A percentile compares a stretch with the other conserved stretches of the same genome.
Evolutionary conservation across 2,797 vertebrate genomes (phyloP).

Genomic region (Urosaurus nigricauda): DNA sequence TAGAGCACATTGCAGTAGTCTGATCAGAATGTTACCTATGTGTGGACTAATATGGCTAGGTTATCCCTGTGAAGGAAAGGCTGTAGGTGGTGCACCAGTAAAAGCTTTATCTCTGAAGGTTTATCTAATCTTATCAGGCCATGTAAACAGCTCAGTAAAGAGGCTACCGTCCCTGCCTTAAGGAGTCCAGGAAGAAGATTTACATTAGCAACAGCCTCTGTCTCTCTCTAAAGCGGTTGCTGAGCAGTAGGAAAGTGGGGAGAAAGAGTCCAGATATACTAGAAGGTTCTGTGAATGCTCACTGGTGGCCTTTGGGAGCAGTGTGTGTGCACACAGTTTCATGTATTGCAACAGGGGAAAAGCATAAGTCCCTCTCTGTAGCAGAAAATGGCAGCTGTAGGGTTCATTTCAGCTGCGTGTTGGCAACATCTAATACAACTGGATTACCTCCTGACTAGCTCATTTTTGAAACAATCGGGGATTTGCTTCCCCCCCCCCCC

Average conservation of each 20-base stretch:
- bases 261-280: background rate
- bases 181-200: background rate
- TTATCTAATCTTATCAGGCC: conserved; percentile 35
- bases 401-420: too few species aligned
- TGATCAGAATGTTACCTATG: too few species aligned
- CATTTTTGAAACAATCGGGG: background rate
- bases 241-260: background rate
- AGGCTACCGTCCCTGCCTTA: background rate
- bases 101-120: background rate
- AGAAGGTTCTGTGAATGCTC: background rate
- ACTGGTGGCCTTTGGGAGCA: background rate
- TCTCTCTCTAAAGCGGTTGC: background rate
- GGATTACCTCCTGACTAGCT: background rate
- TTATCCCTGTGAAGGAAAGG: too few species aligned
- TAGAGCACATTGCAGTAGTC: too few species aligned
- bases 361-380: too few species aligned
- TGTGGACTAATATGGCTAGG: too few species aligned
- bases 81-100: too few species aligned
- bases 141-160: conserved; percentile 26
- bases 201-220: background rate
- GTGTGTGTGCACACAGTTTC: background rate
- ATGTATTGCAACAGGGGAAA: background rate
- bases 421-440: background rate
- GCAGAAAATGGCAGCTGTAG: too few species aligned
- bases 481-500: background rate